Percentiles rank a stretch among this genome's conserved stretches.
Conservation (phyloP, 2,888 invertebrate genomes). For the Phlogophora meticulosa region DNA sequence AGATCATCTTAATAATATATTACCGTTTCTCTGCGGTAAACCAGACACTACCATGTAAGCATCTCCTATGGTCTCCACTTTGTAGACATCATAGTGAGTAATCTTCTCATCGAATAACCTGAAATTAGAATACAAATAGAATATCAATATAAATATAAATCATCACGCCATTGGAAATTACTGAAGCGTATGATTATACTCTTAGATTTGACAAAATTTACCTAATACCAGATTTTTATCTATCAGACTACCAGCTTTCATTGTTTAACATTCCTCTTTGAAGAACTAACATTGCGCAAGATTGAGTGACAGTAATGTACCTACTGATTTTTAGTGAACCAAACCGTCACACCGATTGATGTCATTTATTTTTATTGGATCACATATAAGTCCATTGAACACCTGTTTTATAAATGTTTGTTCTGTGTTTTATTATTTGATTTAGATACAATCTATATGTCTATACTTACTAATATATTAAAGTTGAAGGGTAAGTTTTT, state of each 20-base stretch:
- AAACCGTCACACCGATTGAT: conserved; percentile 15
- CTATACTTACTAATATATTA: no score
- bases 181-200: neutral
- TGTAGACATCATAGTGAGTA: conserved; percentile 94
- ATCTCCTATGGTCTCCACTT: conserved; percentile 93
- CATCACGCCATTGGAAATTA: neutral
- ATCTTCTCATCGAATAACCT: conserved; percentile 93
- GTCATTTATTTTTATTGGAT: conserved; percentile 33
- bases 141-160: conserved; percentile 11
- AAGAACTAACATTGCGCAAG: no score
- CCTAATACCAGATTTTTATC: neutral
- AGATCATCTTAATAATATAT: conserved; percentile 25
- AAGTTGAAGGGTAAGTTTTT: no score
- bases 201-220: neutral
- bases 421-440: no score
- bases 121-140: conserved; percentile 47
- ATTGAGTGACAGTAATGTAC: neutral
- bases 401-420: no score
- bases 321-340: conserved; percentile 9
- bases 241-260: no score
- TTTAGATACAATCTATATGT: no score
- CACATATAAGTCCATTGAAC: conserved; percentile 10
- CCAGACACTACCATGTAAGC: conserved; percentile 92
- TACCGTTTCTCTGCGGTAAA: conserved; percentile 90
- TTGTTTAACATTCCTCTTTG: no score